A percentile compares a stretch with the other conserved stretches of the same genome.
These are phyloP conservation scores for Aurelia coerulea DNA, from an alignment of 30 jellyfish, hydroid and myxozoan species.

Conservation along the genomic window DNA sequence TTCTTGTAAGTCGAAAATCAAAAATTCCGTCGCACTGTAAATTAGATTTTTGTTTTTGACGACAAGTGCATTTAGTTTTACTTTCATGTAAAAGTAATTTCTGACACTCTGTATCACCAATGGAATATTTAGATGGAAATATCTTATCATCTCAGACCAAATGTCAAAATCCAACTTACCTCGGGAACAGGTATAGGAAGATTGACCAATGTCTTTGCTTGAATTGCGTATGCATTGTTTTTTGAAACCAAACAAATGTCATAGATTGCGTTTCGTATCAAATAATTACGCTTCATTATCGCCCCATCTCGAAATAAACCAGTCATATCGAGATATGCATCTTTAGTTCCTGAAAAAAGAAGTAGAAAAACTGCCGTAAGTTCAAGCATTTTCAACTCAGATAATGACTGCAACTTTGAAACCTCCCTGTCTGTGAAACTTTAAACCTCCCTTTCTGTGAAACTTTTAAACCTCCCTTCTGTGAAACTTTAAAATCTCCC, in stretches of 20 bases:
- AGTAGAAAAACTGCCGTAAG: background rate
- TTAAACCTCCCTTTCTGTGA: too few species aligned
- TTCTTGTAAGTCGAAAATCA: too few species aligned
- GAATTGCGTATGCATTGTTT: constrained; percentile 74
- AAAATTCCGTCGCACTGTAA: too few species aligned
- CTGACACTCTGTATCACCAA: too few species aligned
- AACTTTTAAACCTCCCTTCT: too few species aligned
- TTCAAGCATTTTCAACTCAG: background rate
- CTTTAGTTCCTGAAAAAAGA: constrained; percentile 42
- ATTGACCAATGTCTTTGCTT: constrained; percentile 62
- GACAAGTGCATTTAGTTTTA: too few species aligned
- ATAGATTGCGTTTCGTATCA: constrained; percentile 60
- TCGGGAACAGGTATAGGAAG: constrained; percentile 60
- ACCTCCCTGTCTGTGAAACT: too few species aligned
- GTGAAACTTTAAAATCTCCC: background rate
- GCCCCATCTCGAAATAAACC: constrained; percentile 78
- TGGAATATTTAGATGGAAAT: too few species aligned
- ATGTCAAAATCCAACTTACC: constrained; percentile 31
- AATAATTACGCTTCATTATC: constrained; percentile 63
- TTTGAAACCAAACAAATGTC: constrained; percentile 70
- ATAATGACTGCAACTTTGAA: background rate
- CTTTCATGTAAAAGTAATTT: too few species aligned
- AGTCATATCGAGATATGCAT: constrained; percentile 72
- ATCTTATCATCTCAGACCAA: too few species aligned
- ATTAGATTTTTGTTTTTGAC: too few species aligned